Evolutionary conservation across 2,888 invertebrate species (phyloP), one percentile per base, ranked within the genome.

Genomic region (Metopia argyrocephala): DNA sequence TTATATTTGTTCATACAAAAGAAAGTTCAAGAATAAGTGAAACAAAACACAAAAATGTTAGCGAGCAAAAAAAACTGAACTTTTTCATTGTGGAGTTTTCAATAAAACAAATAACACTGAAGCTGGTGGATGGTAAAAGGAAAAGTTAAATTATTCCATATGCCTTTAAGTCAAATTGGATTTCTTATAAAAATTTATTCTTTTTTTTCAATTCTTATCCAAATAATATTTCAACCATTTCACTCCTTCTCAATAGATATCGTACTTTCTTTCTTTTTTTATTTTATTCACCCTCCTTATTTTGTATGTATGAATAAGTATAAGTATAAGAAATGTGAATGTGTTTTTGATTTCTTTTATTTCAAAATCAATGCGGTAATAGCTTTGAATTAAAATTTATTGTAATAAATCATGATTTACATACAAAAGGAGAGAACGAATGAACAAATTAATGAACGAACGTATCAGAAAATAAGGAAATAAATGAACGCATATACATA

Each of bases 351-450:
- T 45, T 57, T 18, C 15, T 52, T 69, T 71, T 15, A 56, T 31
- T 69, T 20, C 15, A 21, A 70, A 74, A 66, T 78, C 81, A 70
- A 81, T 81, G 78, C 74, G 65, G 74, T 75, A 78, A 81, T 81
- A 74, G 78, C 61, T 78, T 74, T 78, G 78, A 78, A 81, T 81
- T 81, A 81, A 81, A 81, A 81, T 76, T 81, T 74, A 81, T 78
- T 81, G 74, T 78, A 78, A 74, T 81, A 81, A 81, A 81, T 81
- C 81, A 81, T 81, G 76, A 78, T 81, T 74, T 74, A 70, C 74
- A 78, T 76, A 54, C 73, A 59, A 74, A 76, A 50, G 31, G 68
- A 45, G 38, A 18, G 31, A 61, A 12, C 2, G 28, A 54, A 61
- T 21, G n/a, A 23, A 28, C 46, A 21, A 48, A 56, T 23, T 9